A percentile compares a stretch with the other conserved stretches of the same genome.
Conservation (phyloP, 2,888 invertebrate genomes). For the Synanthedon andrenaeformis region DNA sequence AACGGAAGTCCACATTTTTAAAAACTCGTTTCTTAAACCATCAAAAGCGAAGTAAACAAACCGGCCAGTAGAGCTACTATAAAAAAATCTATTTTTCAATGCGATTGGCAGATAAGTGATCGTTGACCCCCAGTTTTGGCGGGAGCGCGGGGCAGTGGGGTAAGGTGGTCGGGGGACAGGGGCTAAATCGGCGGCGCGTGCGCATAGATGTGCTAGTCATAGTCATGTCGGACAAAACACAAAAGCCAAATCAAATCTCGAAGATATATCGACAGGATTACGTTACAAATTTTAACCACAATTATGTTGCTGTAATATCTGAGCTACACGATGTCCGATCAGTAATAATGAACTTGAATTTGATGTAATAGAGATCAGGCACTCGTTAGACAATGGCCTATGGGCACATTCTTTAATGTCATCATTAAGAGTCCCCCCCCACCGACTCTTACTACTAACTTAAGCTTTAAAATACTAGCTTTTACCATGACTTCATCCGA, state of each 20-base stretch:
- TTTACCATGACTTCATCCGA: neutral
- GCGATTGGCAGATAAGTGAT: slow-evolving; percentile 36
- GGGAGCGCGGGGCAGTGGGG: slow-evolving; percentile 1
- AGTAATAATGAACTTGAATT: slow-evolving; percentile 53
- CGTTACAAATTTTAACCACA: slow-evolving; percentile 60
- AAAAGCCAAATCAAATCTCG: slow-evolving; percentile 55
- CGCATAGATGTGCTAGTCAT: slow-evolving; percentile 57
- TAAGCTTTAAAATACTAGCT: neutral
- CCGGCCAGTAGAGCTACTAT: slow-evolving; percentile 20
- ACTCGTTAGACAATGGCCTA: slow-evolving; percentile 14
- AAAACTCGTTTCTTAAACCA: slow-evolving; percentile 5
- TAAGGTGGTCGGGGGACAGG: neutral
- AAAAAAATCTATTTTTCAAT: slow-evolving; percentile 25
- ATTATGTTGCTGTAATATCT: slow-evolving; percentile 51
- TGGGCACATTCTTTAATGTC: slow-evolving; percentile 11
- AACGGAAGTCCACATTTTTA: slow-evolving; percentile 17
- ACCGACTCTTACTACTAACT: too few species aligned
- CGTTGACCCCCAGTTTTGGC: slow-evolving; percentile 42
- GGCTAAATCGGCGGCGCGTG: slow-evolving; percentile 35
- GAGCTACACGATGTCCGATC: slow-evolving; percentile 24
- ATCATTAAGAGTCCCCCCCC: slow-evolving; percentile 5
- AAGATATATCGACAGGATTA: slow-evolving; percentile 61
- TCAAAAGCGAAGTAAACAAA: slow-evolving; percentile 21
- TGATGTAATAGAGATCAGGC: slow-evolving; percentile 18
- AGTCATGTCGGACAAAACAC: slow-evolving; percentile 51